A percentile compares a stretch with the other conserved stretches of the same genome.
Conservation (phyloP, 2,113 vertebrate genomes). For the Eulemur rufifrons region DNA sequence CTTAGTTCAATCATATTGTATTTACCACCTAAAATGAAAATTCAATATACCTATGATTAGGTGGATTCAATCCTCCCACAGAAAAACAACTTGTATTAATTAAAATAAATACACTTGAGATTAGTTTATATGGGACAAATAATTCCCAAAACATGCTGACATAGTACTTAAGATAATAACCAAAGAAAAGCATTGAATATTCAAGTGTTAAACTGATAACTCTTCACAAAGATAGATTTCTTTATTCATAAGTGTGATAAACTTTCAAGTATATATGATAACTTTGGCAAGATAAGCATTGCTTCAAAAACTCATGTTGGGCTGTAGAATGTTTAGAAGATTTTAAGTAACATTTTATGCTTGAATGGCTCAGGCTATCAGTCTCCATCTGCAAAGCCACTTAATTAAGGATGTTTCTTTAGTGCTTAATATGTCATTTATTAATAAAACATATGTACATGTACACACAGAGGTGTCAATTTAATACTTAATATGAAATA, state of each 20-base stretch:
- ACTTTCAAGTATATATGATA: neutral
- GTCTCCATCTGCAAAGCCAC: slow-evolving; percentile 36
- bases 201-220: neutral
- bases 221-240: neutral
- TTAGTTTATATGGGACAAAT: neutral
- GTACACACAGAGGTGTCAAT: fast-evolving
- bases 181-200: neutral
- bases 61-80: neutral
- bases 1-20: neutral
- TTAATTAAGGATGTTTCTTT: neutral
- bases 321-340: slow-evolving; percentile 50
- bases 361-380: slow-evolving; percentile 19
- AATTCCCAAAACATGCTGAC: neutral
- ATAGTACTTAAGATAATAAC: neutral
- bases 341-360: slow-evolving; percentile 65
- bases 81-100: neutral
- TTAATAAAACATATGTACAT: slow-evolving; percentile 20
- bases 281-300: slow-evolving; percentile 39
- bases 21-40: slow-evolving; percentile 18
- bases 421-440: neutral
- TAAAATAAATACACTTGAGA: neutral
- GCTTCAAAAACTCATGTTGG: slow-evolving; percentile 46
- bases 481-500: neutral
- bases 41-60: neutral
- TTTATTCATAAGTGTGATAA: slow-evolving; percentile 43